A percentile compares a stretch with the other conserved stretches of the same genome.
Conservation (phyloP, 2,113 vertebrate species). For the Tonatia bakeri region DNA sequence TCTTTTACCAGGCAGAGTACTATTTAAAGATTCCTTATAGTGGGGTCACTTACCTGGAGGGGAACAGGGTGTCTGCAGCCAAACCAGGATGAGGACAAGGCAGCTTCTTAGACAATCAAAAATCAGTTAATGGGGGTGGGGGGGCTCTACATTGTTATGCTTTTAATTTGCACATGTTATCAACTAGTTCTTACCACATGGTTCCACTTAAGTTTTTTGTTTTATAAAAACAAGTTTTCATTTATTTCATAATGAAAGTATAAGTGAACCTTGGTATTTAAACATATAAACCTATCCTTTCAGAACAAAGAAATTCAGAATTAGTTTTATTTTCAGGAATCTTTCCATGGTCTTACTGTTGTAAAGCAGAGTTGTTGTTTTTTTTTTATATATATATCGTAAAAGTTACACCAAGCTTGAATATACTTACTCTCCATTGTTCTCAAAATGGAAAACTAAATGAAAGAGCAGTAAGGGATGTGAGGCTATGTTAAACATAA, state of each 20-base stretch:
- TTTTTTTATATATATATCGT: neutral
- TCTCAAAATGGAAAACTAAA: neutral
- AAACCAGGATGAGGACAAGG: neutral
- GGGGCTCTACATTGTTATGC: neutral
- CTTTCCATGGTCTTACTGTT: neutral
- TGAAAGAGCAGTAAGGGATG: neutral
- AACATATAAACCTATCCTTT: neutral
- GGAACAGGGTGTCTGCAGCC: neutral
- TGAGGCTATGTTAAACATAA: neutral
- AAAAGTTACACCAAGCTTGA: neutral
- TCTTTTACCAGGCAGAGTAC: neutral
- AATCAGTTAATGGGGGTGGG: neutral
- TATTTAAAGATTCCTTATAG: neutral
- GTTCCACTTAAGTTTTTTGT: neutral
- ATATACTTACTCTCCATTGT: neutral
- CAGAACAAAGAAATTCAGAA: neutral
- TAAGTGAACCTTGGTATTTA: neutral
- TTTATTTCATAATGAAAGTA: neutral
- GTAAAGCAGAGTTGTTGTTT: neutral
- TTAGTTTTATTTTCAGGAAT: neutral
- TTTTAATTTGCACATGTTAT: neutral
- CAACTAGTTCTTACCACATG: neutral
- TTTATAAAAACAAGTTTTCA: neutral
- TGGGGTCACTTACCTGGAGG: neutral
- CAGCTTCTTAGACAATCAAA: neutral